Percentiles rank a stretch among this genome's conserved stretches.
Evolutionary conservation across 2,888 invertebrate genomes (phyloP).

Genomic region (Leptinotarsa peninsularis): DNA sequence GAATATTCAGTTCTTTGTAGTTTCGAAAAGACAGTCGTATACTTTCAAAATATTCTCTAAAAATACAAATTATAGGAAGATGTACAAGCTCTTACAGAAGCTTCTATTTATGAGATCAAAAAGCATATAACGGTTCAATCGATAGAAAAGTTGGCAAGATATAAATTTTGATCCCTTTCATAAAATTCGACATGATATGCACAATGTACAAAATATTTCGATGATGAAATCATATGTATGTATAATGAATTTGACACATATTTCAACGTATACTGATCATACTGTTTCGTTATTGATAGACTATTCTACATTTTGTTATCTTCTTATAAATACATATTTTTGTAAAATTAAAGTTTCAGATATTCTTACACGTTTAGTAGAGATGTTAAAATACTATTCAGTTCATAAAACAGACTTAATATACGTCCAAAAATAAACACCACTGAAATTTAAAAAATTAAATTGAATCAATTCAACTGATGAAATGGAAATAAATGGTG

Average conservation of each 20-base stretch:
- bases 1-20: no score
- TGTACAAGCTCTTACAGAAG: not conserved
- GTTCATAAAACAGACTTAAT: not conserved
- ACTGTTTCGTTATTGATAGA: slow-evolving; percentile 7
- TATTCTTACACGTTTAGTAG: not conserved
- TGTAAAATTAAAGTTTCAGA: not conserved
- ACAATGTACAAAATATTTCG: slow-evolving; percentile 12
- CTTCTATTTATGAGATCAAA: slow-evolving; percentile 59
- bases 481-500: no score
- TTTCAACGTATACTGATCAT: slow-evolving; percentile 10
- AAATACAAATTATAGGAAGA: not conserved
- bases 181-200: slow-evolving; percentile 6
- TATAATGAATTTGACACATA: slow-evolving; percentile 7
- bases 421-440: no score
- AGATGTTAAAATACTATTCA: not conserved
- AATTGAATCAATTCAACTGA: no score
- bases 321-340: slow-evolving; percentile 2
- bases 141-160: slow-evolving; percentile 56
- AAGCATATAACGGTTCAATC: slow-evolving; percentile 51
- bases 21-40: slow-evolving; percentile 12
- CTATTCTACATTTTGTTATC: not conserved
- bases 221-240: slow-evolving; percentile 2
- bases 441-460: no score
- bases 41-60: slow-evolving; percentile 2
- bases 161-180: not conserved